A percentile compares a stretch with the other conserved stretches of the same genome.
These are phyloP conservation scores for Aleiodes alternator DNA, from an alignment of 2,888 invertebrate genomes.

Conservation along the genomic window DNA sequence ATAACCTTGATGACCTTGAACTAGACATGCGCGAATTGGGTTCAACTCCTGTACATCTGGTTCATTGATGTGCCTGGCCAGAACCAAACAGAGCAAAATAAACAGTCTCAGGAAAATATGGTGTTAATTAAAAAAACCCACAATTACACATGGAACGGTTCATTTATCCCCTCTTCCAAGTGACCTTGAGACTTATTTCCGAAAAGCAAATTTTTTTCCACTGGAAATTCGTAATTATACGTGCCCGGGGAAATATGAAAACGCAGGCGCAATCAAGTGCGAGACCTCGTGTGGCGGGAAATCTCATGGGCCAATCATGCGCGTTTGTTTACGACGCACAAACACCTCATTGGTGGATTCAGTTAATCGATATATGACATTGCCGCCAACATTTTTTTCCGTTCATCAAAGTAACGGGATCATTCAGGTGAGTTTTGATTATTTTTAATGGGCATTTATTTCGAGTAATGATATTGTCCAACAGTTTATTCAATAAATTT, in stretches of 20 bases:
- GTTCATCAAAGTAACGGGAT: slow-evolving; percentile 10
- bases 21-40: slow-evolving; percentile 47
- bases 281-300: slow-evolving; percentile 58
- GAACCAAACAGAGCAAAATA: no score
- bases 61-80: no score
- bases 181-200: no score
- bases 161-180: no score
- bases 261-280: slow-evolving; percentile 15
- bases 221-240: no score
- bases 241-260: no score
- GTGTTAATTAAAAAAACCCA: no score
- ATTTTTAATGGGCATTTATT: neutral
- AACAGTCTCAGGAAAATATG: no score
- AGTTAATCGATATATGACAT: slow-evolving; percentile 66
- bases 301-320: slow-evolving; percentile 56
- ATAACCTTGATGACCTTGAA: slow-evolving; percentile 51
- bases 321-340: slow-evolving; percentile 66
- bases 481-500: no score
- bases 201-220: no score
- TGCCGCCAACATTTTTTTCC: slow-evolving; percentile 49
- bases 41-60: neutral
- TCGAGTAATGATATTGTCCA: neutral
- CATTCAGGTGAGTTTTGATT: neutral
- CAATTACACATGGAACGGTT: no score
- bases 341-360: slow-evolving; percentile 59